Percentiles rank a stretch among this genome's conserved stretches.
phyloP scores from a whole-genome alignment of 2,888 invertebrate species.

The Asteroscopus sphinx region DNA sequence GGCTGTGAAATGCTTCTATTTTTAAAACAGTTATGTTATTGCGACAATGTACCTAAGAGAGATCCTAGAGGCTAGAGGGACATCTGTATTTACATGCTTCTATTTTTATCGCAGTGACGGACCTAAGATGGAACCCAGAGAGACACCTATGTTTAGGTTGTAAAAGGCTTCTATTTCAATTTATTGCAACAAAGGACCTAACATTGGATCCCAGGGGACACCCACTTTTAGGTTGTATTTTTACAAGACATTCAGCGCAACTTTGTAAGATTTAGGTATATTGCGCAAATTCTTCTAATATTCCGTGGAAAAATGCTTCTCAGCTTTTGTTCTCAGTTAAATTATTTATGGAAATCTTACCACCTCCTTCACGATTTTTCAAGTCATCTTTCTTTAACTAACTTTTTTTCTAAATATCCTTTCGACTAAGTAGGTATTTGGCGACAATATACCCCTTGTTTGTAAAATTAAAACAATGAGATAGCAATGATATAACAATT shows the following conservation, averaged over 20 bases:
- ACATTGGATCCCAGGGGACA: no score
- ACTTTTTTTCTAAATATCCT: background rate
- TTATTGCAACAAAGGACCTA: no score
- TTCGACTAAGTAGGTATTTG: background rate
- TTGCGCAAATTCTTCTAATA: no score
- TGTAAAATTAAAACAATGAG: conserved; percentile 2
- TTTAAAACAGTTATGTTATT: no score
- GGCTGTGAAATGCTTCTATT: no score
- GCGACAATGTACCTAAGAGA: background rate
- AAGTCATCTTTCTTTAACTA: background rate
- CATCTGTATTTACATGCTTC: background rate
- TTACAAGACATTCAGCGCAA: no score
- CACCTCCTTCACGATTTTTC: no score
- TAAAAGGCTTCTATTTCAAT: no score
- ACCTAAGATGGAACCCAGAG: conserved; percentile 9
- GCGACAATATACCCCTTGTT: background rate
- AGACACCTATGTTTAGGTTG: background rate
- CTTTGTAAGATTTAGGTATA: no score
- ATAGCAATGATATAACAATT: conserved; percentile 12
- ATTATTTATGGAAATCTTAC: no score
- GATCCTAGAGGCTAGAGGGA: conserved; percentile 10
- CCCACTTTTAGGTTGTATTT: no score
- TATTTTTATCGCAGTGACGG: background rate
- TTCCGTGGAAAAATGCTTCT: no score
- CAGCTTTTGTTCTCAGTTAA: background rate